A percentile compares a stretch with the other conserved stretches of the same genome.
phyloP scores from a whole-genome alignment of 2,113 vertebrate species.

The Neofelis nebulosa region DNA sequence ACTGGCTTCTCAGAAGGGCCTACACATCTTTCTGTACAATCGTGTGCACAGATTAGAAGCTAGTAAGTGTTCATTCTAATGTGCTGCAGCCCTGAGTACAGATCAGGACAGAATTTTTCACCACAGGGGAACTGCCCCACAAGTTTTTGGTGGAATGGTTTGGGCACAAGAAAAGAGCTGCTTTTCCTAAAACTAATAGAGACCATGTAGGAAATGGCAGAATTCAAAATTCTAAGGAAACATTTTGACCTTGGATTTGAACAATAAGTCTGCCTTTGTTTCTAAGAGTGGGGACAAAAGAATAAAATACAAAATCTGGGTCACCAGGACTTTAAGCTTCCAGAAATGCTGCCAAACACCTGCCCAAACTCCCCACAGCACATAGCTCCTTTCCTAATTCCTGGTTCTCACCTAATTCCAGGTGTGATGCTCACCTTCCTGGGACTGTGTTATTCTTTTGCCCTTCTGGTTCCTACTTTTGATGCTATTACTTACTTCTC shows the following conservation, averaged over 20 bases:
- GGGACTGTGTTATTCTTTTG: not conserved
- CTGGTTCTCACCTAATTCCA: not conserved
- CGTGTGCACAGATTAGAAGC: not conserved
- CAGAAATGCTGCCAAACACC: not conserved
- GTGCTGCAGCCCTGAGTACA: not conserved
- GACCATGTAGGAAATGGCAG: not conserved
- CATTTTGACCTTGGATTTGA: conserved; percentile 10
- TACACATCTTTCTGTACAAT: not conserved
- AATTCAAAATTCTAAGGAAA: conserved; percentile 29
- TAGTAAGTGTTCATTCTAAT: not conserved
- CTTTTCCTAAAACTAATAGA: conserved; percentile 23
- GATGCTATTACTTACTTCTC: conserved; percentile 16
- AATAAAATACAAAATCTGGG: not conserved
- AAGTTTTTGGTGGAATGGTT: not conserved
- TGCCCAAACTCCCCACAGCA: not conserved
- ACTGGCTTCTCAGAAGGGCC: not conserved
- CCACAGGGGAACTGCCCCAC: not conserved
- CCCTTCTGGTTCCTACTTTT: not conserved
- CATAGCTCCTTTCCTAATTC: not conserved
- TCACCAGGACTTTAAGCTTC: not conserved
- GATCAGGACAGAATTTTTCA: not conserved
- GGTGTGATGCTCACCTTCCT: not conserved
- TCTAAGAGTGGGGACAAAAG: not conserved
- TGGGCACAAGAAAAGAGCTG: not conserved
- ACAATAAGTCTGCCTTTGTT: not conserved